phyloP scores from a whole-genome alignment of 2,797 vertebrate species.

The Psittacula echo region DNA sequence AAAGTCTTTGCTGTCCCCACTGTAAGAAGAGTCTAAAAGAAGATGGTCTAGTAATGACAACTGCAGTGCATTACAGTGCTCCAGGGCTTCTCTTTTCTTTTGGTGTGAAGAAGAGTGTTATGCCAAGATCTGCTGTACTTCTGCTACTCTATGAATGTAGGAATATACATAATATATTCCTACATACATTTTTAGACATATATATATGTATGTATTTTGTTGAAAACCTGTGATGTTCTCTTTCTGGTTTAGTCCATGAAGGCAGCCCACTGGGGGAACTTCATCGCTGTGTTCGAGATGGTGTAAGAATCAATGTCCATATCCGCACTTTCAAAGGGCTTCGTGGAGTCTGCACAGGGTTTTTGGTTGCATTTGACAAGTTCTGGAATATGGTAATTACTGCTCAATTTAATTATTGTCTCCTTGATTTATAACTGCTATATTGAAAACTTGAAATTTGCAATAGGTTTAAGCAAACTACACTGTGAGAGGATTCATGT shows the following conservation, averaged over 20 bases:
- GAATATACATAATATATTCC: background rate
- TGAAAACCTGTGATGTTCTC: background rate
- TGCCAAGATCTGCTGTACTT: background rate
- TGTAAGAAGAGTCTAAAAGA: background rate
- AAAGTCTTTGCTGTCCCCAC: background rate
- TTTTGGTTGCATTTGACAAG: slow-evolving; percentile 96
- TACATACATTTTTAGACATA: background rate
- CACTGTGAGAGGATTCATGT: background rate
- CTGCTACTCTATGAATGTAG: background rate
- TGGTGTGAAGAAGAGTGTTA: background rate
- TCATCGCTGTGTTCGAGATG: slow-evolving; percentile 90
- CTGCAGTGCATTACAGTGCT: background rate
- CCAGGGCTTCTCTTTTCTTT: background rate
- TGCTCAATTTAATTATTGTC: background rate
- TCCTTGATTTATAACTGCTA: background rate
- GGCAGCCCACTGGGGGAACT: slow-evolving; percentile 94
- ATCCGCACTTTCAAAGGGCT: slow-evolving; percentile 97
- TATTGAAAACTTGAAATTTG: background rate
- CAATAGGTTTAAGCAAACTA: background rate
- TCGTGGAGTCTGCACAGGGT: slow-evolving; percentile 94
- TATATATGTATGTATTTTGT: background rate
- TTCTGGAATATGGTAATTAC: slow-evolving; percentile 97
- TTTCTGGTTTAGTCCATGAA: slow-evolving; percentile 82
- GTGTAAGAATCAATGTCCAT: slow-evolving; percentile 91
- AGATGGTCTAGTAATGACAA: background rate